Conservation (phyloP, 2,797 vertebrate species). For the Sebastes steindachneri region DNA sequence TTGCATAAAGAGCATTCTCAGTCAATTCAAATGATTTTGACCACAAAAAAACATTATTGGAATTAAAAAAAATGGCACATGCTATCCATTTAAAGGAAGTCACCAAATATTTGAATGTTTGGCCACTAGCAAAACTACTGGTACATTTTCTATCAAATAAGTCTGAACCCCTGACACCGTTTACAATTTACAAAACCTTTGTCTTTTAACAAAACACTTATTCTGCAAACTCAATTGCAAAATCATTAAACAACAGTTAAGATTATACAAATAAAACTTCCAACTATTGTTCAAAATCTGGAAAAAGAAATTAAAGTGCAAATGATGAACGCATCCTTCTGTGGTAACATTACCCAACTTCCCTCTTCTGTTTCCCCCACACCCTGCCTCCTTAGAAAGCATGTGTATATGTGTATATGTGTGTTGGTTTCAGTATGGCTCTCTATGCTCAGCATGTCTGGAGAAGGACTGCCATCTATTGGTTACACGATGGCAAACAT, state of each 20-base stretch:
- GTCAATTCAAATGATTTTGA: not conserved
- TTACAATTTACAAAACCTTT: not conserved
- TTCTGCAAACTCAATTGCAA: not conserved
- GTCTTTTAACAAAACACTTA: not conserved
- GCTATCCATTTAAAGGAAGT: not conserved
- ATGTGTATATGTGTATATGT: not conserved
- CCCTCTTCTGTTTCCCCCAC: not conserved
- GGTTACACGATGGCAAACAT: constrained; percentile 1
- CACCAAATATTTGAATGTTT: not conserved
- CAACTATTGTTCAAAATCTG: constrained; percentile 28
- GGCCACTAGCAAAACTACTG: constrained; percentile 1
- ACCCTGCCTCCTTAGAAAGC: not conserved
- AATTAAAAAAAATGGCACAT: not conserved
- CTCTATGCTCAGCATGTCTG: not conserved
- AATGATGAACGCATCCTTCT: constrained; percentile 38
- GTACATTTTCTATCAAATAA: constrained; percentile 5
- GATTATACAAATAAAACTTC: constrained; percentile 29
- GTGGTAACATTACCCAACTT: not conserved
- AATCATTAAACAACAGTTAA: constrained; percentile 4
- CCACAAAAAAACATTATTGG: not conserved
- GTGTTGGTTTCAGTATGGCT: not conserved
- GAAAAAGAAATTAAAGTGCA: constrained; percentile 60
- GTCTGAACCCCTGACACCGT: not conserved
- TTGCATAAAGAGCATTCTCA: not conserved
- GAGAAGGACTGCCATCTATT: constrained; percentile 39